These are phyloP conservation scores for Rhinatrema bivittatum DNA, from an alignment of 2,797 vertebrate species.

Conservation along the genomic window DNA sequence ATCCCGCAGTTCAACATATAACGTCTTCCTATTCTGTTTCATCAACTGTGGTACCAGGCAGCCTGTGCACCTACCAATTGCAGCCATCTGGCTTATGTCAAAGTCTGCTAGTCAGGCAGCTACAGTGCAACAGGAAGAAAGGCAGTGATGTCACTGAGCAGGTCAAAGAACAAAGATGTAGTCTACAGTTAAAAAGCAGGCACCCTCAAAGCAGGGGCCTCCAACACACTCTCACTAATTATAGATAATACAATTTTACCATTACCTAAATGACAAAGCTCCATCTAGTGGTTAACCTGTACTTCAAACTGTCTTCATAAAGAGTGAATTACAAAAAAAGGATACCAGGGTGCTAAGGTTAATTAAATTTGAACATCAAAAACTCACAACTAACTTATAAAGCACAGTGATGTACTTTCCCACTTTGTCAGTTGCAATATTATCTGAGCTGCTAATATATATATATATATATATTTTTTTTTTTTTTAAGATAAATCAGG, in stretches of 20 bases:
- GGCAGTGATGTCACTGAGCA: slow-evolving; percentile 47
- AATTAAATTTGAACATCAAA: too few relatives aligned
- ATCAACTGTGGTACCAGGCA: slow-evolving; percentile 48
- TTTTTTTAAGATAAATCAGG: too few relatives aligned
- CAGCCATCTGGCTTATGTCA: slow-evolving; percentile 65
- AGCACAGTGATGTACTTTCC: too few relatives aligned
- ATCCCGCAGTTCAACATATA: slow-evolving; percentile 45
- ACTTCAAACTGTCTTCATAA: too few relatives aligned
- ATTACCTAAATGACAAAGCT: slow-evolving; percentile 36
- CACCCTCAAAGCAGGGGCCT: slow-evolving; percentile 19
- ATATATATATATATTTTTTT: too few relatives aligned
- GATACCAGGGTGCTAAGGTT: too few relatives aligned
- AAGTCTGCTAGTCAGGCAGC: slow-evolving; percentile 29
- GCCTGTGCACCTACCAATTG: slow-evolving; percentile 53
- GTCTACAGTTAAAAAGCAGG: slow-evolving; percentile 40
- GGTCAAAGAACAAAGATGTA: slow-evolving; percentile 54
- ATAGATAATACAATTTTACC: neutral
- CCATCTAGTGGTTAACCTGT: slow-evolving; percentile 74
- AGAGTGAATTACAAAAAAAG: too few relatives aligned
- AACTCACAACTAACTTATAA: too few relatives aligned
- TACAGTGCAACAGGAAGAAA: slow-evolving; percentile 37
- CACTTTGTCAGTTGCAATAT: too few relatives aligned
- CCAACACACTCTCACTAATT: slow-evolving; percentile 10
- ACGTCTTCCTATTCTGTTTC: slow-evolving; percentile 54
- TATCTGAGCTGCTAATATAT: too few relatives aligned